phyloP scores from a whole-genome alignment of 35 echinoderm and acorn worm genomes.

The Hemicentrotus pulcherrimus region DNA sequence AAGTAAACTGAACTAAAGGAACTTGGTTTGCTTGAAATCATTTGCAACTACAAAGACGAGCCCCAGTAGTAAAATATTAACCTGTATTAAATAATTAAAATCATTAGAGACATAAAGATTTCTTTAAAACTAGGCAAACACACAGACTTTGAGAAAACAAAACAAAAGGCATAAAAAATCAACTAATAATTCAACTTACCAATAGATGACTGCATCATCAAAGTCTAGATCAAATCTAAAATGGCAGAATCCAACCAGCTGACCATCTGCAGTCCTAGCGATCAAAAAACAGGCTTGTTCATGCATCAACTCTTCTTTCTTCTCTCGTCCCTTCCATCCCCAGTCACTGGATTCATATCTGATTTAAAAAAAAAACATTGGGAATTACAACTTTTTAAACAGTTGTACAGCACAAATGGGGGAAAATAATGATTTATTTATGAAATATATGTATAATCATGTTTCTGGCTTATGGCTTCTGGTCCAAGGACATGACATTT shows the following conservation, averaged over 20 bases:
- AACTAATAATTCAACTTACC: slow-evolving; percentile 57
- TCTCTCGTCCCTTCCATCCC: slow-evolving; percentile 93
- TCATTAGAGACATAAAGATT: no score
- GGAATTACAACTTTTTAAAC: not conserved
- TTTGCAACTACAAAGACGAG: no score
- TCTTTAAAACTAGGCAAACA: no score
- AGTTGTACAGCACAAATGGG: no score
- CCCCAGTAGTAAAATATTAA: no score
- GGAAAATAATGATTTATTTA: no score
- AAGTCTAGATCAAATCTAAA: slow-evolving; percentile 97
- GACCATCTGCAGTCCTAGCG: slow-evolving; percentile 66
- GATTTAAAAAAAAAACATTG: not conserved
- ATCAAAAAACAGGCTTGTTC: slow-evolving; percentile 80
- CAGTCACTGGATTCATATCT: slow-evolving; percentile 87
- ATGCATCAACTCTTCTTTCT: slow-evolving; percentile 89
- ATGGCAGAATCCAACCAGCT: slow-evolving; percentile 79
- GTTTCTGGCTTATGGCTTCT: not conserved
- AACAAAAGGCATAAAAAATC: not conserved
- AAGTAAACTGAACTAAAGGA: no score
- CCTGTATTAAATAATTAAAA: no score
- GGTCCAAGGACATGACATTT: not conserved
- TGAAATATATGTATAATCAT: not conserved
- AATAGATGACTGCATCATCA: slow-evolving; percentile 97
- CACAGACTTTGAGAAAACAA: not conserved
- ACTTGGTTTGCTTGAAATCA: no score